Percentiles rank a stretch among this genome's conserved stretches.
Conservation (phyloP, 2,113 vertebrate genomes). For the Ibidorhyncha struthersii region DNA sequence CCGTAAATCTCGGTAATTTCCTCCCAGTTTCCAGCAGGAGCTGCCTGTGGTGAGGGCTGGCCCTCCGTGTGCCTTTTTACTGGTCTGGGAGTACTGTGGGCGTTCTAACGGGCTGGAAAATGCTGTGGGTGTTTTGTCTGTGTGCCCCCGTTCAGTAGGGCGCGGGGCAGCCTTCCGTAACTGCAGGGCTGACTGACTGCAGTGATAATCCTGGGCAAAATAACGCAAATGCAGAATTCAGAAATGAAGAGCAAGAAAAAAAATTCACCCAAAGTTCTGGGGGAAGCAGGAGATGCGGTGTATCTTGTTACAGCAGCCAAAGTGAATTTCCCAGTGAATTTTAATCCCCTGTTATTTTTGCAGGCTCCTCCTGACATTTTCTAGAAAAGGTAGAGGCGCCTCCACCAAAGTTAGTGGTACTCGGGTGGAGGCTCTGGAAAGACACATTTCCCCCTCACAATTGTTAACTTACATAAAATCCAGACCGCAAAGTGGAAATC, state of each 20-base stretch:
- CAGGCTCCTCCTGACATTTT: not conserved
- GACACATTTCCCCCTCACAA: not conserved
- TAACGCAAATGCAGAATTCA: rapidly evolving
- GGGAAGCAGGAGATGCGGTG: not conserved
- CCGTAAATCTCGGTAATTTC: not conserved
- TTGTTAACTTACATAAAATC: not conserved
- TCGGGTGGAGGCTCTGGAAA: not conserved
- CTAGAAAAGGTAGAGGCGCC: not conserved
- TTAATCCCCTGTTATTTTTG: not conserved
- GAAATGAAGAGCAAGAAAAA: not conserved
- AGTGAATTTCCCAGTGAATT: not conserved
- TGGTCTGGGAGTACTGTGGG: rapidly evolving
- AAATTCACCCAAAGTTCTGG: not conserved
- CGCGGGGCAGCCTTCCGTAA: not conserved
- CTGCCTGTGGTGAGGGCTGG: not conserved
- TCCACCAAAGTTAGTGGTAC: not conserved
- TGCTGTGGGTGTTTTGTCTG: rapidly evolving
- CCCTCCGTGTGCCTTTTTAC: rapidly evolving
- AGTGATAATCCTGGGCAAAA: not conserved
- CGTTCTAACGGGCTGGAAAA: rapidly evolving
- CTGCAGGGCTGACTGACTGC: rapidly evolving
- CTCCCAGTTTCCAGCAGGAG: not conserved
- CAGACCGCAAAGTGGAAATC: not conserved
- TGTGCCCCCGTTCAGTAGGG: not conserved
- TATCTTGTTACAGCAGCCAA: not conserved